Conservation (phyloP, 2,888 invertebrate genomes). For the Emmelina monodactyla region DNA sequence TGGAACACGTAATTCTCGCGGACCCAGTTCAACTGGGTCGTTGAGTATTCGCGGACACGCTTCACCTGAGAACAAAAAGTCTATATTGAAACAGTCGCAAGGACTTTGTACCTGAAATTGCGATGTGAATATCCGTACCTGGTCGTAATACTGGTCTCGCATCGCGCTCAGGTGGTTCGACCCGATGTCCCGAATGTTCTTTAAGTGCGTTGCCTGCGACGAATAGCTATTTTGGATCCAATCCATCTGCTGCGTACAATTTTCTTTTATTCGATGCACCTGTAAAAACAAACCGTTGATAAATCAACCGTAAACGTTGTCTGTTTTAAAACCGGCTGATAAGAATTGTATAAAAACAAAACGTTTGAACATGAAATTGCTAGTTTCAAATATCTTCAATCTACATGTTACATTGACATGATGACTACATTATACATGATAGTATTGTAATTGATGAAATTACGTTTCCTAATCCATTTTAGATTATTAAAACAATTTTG, state of each 20-base stretch:
- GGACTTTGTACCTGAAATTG: neutral
- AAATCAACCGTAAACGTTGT: neutral
- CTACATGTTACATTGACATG: too few relatives aligned
- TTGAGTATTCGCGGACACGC: constrained; percentile 91
- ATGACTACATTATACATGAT: too few relatives aligned
- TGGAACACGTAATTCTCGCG: constrained; percentile 96
- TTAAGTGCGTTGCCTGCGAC: constrained; percentile 83
- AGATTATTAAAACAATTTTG: too few relatives aligned
- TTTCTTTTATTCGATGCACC: constrained; percentile 91
- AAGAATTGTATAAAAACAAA: too few relatives aligned
- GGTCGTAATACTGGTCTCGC: constrained; percentile 91
- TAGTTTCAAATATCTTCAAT: too few relatives aligned
- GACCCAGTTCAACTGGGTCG: constrained; percentile 90
- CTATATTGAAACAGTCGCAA: constrained; percentile 1
- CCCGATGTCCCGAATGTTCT: constrained; percentile 91
- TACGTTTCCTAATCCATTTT: too few relatives aligned
- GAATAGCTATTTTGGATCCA: constrained; percentile 93
- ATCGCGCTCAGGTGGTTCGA: constrained; percentile 85
- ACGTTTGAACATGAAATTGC: too few relatives aligned
- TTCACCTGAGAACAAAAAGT: constrained; percentile 73
- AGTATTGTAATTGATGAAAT: too few relatives aligned
- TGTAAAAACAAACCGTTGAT: constrained; percentile 25
- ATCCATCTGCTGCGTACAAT: constrained; percentile 93
- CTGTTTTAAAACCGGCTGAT: neutral
- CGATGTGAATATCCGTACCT: too few relatives aligned